Percentiles rank a stretch among this genome's conserved stretches.
Evolutionary conservation across 2,888 invertebrate genomes (phyloP).

Genomic region (Hyposoter didymator): DNA sequence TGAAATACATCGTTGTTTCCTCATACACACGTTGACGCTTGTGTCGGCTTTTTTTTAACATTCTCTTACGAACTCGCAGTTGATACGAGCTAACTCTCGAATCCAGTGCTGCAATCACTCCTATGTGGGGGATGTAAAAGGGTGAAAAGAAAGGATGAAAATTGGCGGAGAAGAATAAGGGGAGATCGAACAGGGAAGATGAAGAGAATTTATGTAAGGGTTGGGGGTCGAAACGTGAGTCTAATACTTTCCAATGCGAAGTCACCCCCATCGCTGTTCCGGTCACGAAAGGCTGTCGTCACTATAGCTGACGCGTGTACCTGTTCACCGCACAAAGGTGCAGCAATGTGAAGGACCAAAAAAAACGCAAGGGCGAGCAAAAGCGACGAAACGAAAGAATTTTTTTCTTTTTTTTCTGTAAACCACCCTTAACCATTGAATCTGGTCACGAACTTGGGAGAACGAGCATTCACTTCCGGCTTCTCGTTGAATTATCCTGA

Average conservation of each 20-base stretch:
- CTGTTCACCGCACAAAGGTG: slow-evolving; percentile 78
- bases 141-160: slow-evolving; percentile 13
- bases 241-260: slow-evolving; percentile 41
- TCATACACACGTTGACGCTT: slow-evolving; percentile 63
- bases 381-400: neutral
- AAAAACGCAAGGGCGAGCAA: neutral
- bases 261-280: slow-evolving; percentile 64
- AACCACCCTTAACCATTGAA: slow-evolving; percentile 26
- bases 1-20: slow-evolving; percentile 66
- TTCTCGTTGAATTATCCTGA: neutral
- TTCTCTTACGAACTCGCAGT: slow-evolving; percentile 46
- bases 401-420: neutral
- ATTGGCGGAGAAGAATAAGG: neutral
- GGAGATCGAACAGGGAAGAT: slow-evolving; percentile 8
- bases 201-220: slow-evolving; percentile 3
- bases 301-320: slow-evolving; percentile 80
- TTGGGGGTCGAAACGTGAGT: slow-evolving; percentile 6
- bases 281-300: slow-evolving; percentile 78
- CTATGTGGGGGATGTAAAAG: slow-evolving; percentile 2
- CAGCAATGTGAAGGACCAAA: slow-evolving; percentile 16
- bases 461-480: slow-evolving; percentile 35
- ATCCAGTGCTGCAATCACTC: slow-evolving; percentile 31
- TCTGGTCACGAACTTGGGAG: slow-evolving; percentile 12
- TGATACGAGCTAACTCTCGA: slow-evolving; percentile 33
- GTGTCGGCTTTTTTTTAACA: slow-evolving; percentile 62